These are phyloP conservation scores for Myzus persicae DNA, from an alignment of 1,140 invertebrate genomes.

Conservation along the genomic window DNA sequence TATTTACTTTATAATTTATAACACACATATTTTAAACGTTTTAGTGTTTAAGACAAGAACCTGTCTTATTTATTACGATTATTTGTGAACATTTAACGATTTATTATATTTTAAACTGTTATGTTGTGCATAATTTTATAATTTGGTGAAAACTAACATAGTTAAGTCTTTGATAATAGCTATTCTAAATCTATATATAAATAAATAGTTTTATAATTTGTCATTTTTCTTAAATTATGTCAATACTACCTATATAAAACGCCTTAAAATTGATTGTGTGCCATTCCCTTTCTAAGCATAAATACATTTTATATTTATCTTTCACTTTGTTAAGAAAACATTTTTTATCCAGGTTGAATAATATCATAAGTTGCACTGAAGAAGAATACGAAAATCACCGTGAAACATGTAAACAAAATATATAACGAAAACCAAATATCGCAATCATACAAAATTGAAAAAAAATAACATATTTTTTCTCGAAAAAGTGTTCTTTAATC, in stretches of 20 bases:
- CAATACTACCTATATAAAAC: background rate
- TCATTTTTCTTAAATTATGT: background rate
- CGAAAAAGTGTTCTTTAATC: too few relatives aligned
- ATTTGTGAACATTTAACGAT: too few relatives aligned
- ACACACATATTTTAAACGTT: background rate
- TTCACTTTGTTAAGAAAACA: background rate
- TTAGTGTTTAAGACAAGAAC: background rate
- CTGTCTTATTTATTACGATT: background rate
- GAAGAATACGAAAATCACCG: too few relatives aligned
- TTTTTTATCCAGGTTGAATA: background rate
- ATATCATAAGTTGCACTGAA: background rate
- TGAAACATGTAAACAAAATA: too few relatives aligned
- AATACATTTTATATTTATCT: background rate
- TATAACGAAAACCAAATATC: too few relatives aligned
- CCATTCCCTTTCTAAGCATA: background rate
- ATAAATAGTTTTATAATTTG: background rate
- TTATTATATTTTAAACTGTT: background rate
- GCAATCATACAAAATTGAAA: too few relatives aligned
- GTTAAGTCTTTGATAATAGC: background rate
- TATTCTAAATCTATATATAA: background rate
- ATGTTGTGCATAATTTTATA: background rate
- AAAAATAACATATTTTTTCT: too few relatives aligned
- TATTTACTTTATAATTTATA: background rate
- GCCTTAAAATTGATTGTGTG: background rate
- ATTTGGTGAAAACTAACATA: background rate